Evolutionary conservation across 2,888 invertebrate species (phyloP).

Genomic region (Mesorhabditis spiculigera): DNA sequence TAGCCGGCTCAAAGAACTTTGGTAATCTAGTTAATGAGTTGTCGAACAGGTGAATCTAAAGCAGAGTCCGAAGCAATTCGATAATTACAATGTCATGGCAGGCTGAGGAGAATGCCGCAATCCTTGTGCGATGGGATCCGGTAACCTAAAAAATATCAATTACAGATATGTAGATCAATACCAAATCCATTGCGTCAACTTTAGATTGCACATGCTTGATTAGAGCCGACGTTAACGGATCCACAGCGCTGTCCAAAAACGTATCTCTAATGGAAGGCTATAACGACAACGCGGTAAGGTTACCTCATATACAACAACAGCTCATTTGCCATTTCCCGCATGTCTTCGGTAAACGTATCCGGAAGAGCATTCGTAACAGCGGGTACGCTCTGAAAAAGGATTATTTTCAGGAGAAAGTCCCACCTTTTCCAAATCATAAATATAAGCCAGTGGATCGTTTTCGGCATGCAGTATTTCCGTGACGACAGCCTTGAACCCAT

Average conservation of each 20-base stretch:
- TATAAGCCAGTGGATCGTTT: background rate
- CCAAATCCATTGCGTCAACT: background rate
- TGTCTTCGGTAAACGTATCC: background rate
- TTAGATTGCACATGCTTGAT: background rate
- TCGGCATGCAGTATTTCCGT: background rate
- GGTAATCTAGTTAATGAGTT: background rate
- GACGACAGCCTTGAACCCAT: background rate
- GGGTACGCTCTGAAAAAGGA: background rate
- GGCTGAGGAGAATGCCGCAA: background rate
- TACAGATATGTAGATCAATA: background rate
- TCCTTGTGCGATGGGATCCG: background rate
- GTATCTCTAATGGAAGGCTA: background rate
- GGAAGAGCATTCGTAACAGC: background rate
- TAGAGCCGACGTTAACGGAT: background rate
- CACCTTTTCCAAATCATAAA: background rate
- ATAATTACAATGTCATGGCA: background rate
- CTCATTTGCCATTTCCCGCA: background rate
- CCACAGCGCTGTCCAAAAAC: background rate
- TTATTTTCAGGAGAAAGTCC: background rate
- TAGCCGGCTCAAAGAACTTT: background rate
- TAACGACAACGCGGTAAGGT: background rate
- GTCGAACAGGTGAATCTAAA: background rate
- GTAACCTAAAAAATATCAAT: background rate
- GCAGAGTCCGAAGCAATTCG: background rate
- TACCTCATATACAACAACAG: background rate